Evolutionary conservation across 2,888 invertebrate genomes (phyloP), one percentile per base, ranked within the genome.

Genomic region (Aporophyla nigra): DNA sequence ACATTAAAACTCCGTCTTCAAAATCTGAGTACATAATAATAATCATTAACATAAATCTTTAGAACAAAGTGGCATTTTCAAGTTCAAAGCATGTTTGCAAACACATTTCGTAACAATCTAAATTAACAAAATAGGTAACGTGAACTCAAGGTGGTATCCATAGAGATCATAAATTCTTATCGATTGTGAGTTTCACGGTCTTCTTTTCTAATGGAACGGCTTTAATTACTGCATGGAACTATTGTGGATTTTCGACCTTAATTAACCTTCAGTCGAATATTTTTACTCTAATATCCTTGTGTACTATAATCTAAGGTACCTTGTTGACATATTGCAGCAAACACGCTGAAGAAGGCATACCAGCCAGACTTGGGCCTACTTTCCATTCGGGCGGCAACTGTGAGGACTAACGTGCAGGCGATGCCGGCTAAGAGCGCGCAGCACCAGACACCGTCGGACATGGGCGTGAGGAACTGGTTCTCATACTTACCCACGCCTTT

Each of bases 401-500:
- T 93, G n/a, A 97, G 91, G 69, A 94, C 93, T 2, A 91, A 2
- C 3, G 91, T 90, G 74, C 97, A 95, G 0, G 91, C 82, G 0
- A 89, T 67, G 9, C 91, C 90, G 0, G 94, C 91, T 0, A 87
- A 91, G 40, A 93, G 72, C 0, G 93, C 90, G 68, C 94, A 92
- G 88, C 92, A 92, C 97, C 97, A 97, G 40, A 96, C 96, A 0
- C 92, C 92, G 0, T 79, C 70, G 0, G 96, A 94, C 88, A 97
- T 92, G 0, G 97, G 97, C 19, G 94, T 94, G 2, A 97, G 90
- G 86, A 97, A 97, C 54, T 93, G 94, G 85, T 96, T 95, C 86
- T 96, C 96, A 80, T 95, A 96, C 6, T 91, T 82, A 0, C 96
- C 96, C 0, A 96, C 91, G 0, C 96, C 96, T 75, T 91, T 90